These are phyloP conservation scores for Pheosia gnoma DNA, from an alignment of 2,888 invertebrate genomes.

Conservation along the genomic window DNA sequence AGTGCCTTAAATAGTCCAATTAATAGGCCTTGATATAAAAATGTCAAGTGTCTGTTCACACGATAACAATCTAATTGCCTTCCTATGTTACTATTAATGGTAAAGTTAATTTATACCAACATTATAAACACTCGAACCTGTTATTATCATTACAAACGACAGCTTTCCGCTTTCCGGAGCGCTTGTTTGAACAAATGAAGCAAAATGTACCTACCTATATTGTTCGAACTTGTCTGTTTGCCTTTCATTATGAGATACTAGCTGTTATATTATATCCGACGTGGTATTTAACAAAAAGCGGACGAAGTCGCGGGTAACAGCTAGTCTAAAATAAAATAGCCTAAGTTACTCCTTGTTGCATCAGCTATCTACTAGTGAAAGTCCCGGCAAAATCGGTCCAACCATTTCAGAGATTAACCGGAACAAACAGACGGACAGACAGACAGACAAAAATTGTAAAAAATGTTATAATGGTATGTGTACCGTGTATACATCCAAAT, in stretches of 20 bases:
- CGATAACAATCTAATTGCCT: slow-evolving; percentile 5
- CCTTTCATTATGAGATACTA: not conserved
- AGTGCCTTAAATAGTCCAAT: not conserved
- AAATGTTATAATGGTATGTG: no score
- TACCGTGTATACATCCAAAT: no score
- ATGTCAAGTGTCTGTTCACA: not conserved
- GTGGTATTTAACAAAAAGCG: no score
- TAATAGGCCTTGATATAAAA: not conserved
- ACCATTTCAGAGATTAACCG: no score
- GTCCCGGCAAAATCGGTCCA: no score
- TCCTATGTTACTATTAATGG: not conserved
- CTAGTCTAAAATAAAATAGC: no score
- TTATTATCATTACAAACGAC: not conserved
- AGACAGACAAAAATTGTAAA: no score
- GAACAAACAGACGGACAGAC: no score
- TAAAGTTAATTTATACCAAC: slow-evolving; percentile 1
- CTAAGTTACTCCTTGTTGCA: no score
- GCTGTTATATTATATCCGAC: no score
- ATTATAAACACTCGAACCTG: not conserved
- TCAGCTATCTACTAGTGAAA: no score
- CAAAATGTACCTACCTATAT: not conserved
- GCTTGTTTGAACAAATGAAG: slow-evolving; percentile 1
- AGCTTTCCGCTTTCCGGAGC: slow-evolving; percentile 1
- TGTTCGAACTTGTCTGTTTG: not conserved
- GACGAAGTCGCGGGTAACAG: no score